These are phyloP conservation scores for Muscidifurax raptorellus DNA, from an alignment of 1,140 invertebrate species.

Conservation along the genomic window DNA sequence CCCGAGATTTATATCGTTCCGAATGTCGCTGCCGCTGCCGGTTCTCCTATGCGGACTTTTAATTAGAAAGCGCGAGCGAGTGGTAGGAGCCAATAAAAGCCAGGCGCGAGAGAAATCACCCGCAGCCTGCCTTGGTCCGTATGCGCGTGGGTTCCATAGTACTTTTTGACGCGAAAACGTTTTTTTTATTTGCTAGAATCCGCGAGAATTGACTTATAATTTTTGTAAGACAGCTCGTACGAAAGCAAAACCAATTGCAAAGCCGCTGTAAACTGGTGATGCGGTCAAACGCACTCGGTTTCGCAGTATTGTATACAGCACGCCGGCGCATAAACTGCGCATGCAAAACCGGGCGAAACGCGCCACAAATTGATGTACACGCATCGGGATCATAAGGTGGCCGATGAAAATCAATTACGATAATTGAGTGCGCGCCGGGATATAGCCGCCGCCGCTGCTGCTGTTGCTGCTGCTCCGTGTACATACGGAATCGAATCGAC, in stretches of 20 bases:
- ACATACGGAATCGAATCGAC: background rate
- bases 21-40: conserved; percentile 25
- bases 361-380: background rate
- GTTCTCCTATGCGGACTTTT: conserved; percentile 48
- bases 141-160: no score
- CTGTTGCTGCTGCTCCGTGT: background rate
- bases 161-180: no score
- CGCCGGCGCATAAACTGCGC: background rate
- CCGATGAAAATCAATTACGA: conserved; percentile 21
- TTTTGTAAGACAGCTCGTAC: no score
- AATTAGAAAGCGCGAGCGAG: conserved; percentile 40
- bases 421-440: conserved; percentile 5
- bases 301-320: no score
- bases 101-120: conserved; percentile 41
- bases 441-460: background rate
- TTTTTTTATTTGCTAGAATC: no score
- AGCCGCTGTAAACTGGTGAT: background rate
- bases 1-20: conserved; percentile 45
- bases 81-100: conserved; percentile 30
- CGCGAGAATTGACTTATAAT: no score
- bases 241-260: no score
- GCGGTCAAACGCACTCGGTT: no score
- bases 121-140: background rate
- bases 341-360: background rate
- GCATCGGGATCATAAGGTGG: background rate